A percentile compares a stretch with the other conserved stretches of the same genome.
These are phyloP conservation scores for Chaetophractus vellerosus DNA, from an alignment of 2,797 vertebrate species.

Conservation along the genomic window DNA sequence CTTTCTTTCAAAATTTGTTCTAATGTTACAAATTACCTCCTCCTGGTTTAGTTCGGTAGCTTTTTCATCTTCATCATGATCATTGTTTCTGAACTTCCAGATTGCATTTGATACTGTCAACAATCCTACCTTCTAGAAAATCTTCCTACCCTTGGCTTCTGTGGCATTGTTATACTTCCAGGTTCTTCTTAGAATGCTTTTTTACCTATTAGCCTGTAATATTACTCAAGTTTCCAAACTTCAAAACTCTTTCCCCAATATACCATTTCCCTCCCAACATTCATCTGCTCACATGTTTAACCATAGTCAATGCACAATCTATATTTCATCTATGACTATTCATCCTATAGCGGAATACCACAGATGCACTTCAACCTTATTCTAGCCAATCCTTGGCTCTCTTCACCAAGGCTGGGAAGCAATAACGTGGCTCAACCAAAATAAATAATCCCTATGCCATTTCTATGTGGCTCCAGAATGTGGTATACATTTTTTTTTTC, in stretches of 20 bases:
- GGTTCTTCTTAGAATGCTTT: slow-evolving; percentile 62
- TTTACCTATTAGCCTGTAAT: slow-evolving; percentile 41
- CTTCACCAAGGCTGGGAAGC: background rate
- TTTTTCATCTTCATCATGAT: slow-evolving; percentile 55
- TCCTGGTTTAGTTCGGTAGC: slow-evolving; percentile 21
- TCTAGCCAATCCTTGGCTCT: background rate
- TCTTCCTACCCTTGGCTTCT: slow-evolving; percentile 64
- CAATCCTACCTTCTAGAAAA: slow-evolving; percentile 30
- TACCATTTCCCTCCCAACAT: background rate
- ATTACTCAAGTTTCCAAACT: slow-evolving; percentile 28
- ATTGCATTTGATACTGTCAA: background rate
- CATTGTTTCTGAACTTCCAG: slow-evolving; percentile 55
- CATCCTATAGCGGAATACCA: background rate
- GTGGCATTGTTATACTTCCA: slow-evolving; percentile 4
- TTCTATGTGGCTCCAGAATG: background rate
- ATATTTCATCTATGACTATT: background rate
- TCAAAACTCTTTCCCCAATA: slow-evolving; percentile 24
- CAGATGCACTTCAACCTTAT: background rate
- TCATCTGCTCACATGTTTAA: background rate
- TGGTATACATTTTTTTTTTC: slow-evolving; percentile 13
- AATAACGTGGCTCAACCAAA: slow-evolving; percentile 8
- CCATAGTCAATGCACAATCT: slow-evolving; percentile 13
- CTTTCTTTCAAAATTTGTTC: slow-evolving; percentile 69
- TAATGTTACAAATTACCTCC: slow-evolving; percentile 43
- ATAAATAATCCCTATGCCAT: background rate